phyloP scores from a whole-genome alignment of 1,140 invertebrate species.

The Eumaeus atala region DNA sequence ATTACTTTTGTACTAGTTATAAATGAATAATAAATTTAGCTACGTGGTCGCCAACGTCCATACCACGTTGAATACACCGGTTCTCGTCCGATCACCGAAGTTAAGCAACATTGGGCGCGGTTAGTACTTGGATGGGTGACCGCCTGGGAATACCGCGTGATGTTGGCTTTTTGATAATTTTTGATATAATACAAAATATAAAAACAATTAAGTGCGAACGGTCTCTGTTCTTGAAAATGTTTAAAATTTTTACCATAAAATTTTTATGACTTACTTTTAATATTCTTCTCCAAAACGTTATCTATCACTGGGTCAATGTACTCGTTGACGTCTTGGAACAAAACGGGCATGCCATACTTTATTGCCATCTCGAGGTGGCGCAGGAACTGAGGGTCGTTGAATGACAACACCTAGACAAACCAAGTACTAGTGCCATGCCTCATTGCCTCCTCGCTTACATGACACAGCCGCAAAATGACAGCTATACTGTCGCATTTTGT shows the following conservation, averaged over 20 bases:
- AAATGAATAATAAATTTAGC: too few species aligned
- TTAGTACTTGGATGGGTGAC: conserved; percentile 37
- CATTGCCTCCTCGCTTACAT: too few species aligned
- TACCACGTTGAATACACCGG: conserved; percentile 42
- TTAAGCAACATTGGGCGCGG: conserved; percentile 35
- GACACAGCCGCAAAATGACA: too few species aligned
- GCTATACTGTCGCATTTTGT: too few species aligned
- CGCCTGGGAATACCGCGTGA: conserved; percentile 31
- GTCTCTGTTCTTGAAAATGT: too few species aligned
- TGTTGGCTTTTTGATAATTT: conserved; percentile 18
- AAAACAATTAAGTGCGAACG: too few species aligned
- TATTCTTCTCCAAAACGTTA: conserved; percentile 90
- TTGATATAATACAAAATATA: too few species aligned
- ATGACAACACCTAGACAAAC: conserved; percentile 78
- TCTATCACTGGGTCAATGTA: conserved; percentile 93
- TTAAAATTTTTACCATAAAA: too few species aligned
- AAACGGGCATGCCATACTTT: conserved; percentile 88
- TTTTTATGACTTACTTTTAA: conserved; percentile 80
- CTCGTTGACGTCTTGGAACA: conserved; percentile 93
- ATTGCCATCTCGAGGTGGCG: conserved; percentile 91
- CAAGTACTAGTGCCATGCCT: too few species aligned
- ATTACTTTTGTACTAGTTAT: too few species aligned
- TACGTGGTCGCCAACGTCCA: conserved; percentile 41
- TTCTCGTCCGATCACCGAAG: conserved; percentile 38
- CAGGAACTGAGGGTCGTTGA: conserved; percentile 88